Conservation (phyloP, 2,888 invertebrate genomes). For the Lacanobia wlatinum region DNA sequence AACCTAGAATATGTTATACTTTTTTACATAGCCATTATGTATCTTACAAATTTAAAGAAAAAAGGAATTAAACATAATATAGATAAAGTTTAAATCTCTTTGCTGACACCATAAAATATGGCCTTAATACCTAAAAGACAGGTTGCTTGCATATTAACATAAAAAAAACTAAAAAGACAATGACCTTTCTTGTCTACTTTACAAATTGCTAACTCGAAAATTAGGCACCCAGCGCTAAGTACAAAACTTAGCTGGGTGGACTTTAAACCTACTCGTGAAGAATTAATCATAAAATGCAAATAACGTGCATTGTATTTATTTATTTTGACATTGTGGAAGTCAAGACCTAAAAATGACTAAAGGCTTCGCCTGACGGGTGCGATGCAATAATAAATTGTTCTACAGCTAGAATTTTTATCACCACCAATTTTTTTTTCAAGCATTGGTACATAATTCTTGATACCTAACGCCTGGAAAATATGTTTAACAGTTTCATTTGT, state of each 20-base stretch:
- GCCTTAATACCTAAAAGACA: slow-evolving; percentile 9
- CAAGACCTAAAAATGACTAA: neutral
- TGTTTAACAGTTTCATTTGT: neutral
- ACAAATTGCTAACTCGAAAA: slow-evolving; percentile 1
- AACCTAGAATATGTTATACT: neutral
- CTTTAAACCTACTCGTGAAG: neutral
- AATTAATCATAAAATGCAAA: slow-evolving; percentile 7
- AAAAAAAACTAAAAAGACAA: slow-evolving; percentile 11
- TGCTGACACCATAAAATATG: neutral
- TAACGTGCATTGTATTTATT: neutral
- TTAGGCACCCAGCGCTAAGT: neutral
- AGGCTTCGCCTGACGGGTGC: neutral
- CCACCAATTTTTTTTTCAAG: too few species aligned
- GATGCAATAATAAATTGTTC: neutral
- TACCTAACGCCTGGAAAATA: neutral
- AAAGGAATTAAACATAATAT: neutral
- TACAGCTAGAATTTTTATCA: too few species aligned
- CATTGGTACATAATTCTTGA: neutral
- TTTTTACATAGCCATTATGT: neutral
- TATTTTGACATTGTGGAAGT: neutral
- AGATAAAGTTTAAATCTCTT: slow-evolving; percentile 8
- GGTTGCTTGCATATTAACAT: slow-evolving; percentile 16
- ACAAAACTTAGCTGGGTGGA: neutral
- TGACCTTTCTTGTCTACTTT: slow-evolving; percentile 24
- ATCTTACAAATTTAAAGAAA: neutral